These are phyloP conservation scores for Leptosomus discolor DNA, from an alignment of 2,113 vertebrate species.

Conservation along the genomic window DNA sequence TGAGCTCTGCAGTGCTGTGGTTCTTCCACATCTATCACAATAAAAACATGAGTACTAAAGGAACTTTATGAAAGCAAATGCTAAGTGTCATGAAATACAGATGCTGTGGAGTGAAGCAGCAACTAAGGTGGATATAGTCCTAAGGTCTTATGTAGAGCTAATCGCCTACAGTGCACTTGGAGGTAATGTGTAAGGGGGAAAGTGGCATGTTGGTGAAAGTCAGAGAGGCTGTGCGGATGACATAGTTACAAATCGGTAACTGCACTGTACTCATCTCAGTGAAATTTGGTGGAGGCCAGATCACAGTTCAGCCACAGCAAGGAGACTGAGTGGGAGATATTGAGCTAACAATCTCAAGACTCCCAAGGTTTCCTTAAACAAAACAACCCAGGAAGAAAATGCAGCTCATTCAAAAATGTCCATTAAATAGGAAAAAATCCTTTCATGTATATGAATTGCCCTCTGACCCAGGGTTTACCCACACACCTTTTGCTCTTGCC, in stretches of 20 bases:
- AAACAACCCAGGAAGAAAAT: background rate
- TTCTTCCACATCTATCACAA: background rate
- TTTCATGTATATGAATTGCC: background rate
- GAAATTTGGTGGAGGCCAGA: background rate
- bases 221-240: background rate
- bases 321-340: background rate
- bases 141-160: background rate
- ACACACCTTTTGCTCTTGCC: background rate
- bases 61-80: background rate
- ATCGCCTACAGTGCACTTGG: background rate
- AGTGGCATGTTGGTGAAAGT: background rate
- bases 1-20: background rate
- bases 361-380: background rate
- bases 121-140: background rate
- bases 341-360: background rate
- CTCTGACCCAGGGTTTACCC: background rate
- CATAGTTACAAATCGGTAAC: background rate
- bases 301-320: background rate
- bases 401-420: background rate
- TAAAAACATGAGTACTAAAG: background rate
- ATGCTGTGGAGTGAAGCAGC: background rate
- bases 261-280: background rate
- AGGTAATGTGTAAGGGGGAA: background rate
- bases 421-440: background rate
- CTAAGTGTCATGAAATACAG: background rate